A percentile compares a stretch with the other conserved stretches of the same genome.
phyloP scores from a whole-genome alignment of 1,140 invertebrate species.

The Maconellicoccus hirsutus region DNA sequence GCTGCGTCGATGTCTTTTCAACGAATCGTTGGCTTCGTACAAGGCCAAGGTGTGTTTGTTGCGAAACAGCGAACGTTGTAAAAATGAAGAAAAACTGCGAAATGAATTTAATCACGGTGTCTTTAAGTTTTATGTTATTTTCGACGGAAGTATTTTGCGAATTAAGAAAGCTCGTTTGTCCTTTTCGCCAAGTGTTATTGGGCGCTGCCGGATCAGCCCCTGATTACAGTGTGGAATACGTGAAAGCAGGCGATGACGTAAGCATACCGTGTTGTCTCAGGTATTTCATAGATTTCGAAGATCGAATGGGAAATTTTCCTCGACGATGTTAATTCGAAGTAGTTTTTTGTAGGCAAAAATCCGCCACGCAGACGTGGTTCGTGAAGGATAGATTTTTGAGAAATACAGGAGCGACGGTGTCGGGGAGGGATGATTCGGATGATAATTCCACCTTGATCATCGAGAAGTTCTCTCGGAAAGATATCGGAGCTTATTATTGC shows the following conservation, averaged over 20 bases:
- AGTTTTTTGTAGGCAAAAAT: background rate
- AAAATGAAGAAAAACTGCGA: too few relatives aligned
- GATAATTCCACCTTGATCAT: background rate
- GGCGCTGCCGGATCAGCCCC: background rate
- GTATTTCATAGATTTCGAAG: background rate
- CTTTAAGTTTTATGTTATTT: too few relatives aligned
- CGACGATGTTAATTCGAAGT: background rate
- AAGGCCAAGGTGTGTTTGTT: too few relatives aligned
- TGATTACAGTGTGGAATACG: background rate
- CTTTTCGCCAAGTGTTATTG: background rate
- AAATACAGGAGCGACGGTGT: background rate
- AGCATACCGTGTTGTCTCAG: background rate
- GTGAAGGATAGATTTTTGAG: background rate
- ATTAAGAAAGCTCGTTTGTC: background rate
- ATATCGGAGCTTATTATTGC: slow-evolving; percentile 5
- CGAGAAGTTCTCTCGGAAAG: background rate
- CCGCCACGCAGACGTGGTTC: background rate
- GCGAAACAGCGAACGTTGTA: too few relatives aligned
- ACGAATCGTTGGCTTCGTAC: too few relatives aligned
- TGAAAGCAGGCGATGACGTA: background rate
- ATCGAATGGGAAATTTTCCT: background rate
- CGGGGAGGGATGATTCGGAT: background rate
- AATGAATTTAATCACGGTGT: too few relatives aligned
- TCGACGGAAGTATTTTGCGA: background rate
- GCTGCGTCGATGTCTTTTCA: too few relatives aligned